Conservation (phyloP, 2,113 vertebrate species). For the Mastomys natalensis region DNA sequence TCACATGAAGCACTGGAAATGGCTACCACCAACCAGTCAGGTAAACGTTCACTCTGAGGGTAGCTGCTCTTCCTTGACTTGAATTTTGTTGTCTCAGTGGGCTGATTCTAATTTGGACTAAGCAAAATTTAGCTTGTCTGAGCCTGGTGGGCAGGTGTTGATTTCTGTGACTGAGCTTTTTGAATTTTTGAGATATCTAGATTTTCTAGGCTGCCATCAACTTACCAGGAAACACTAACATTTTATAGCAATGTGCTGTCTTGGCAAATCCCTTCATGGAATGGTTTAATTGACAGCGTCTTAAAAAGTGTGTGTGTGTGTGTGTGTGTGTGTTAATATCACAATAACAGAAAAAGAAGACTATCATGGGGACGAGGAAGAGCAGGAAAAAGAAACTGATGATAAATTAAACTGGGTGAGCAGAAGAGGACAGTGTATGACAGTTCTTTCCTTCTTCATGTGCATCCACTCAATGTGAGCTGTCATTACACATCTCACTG, state of each 20-base stretch:
- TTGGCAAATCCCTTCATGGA: neutral
- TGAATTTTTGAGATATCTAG: constrained; percentile 46
- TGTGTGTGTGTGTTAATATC: neutral
- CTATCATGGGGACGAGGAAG: neutral
- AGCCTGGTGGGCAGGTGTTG: constrained; percentile 75
- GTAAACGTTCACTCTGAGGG: constrained; percentile 48
- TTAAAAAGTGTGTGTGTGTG: neutral
- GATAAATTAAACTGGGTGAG: neutral
- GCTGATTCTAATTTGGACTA: constrained; percentile 78
- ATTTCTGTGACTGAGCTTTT: constrained; percentile 68
- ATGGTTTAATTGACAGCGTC: neutral
- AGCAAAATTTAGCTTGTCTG: constrained; percentile 72
- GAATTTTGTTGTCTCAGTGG: constrained; percentile 75
- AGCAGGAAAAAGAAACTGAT: neutral
- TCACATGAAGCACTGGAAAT: constrained; percentile 71
- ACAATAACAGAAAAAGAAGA: neutral
- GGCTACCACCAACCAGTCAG: constrained; percentile 74
- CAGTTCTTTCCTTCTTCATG: neutral
- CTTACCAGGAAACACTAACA: constrained; percentile 25
- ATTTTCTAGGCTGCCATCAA: constrained; percentile 56
- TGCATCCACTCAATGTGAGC: neutral
- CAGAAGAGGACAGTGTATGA: neutral
- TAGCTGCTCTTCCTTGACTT: constrained; percentile 52
- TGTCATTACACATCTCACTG: neutral
- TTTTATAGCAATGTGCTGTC: neutral